A percentile compares a stretch with the other conserved stretches of the same genome.
These are phyloP conservation scores for Eumerus sabulonum DNA, from an alignment of 2,888 invertebrate genomes.

Conservation along the genomic window DNA sequence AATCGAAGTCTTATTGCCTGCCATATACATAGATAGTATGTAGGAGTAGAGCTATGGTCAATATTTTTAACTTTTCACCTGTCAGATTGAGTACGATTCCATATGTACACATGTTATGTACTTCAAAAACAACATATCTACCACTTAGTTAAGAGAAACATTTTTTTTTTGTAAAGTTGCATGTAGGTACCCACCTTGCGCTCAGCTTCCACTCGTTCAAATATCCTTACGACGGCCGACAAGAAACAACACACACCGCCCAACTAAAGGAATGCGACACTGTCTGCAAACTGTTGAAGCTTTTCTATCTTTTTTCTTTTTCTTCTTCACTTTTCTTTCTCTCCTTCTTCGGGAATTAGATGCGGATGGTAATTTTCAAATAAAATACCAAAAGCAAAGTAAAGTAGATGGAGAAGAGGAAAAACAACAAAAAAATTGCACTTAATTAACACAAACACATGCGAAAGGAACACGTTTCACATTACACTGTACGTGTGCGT, in stretches of 20 bases:
- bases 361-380: constrained; percentile 46
- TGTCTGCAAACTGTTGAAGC: constrained; percentile 53
- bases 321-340: no score
- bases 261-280: constrained; percentile 56
- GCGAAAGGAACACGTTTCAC: constrained; percentile 64
- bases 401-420: background rate
- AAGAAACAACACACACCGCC: constrained; percentile 9
- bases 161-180: background rate
- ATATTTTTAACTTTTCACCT: constrained; percentile 11
- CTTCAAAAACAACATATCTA: no score
- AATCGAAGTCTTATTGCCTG: no score
- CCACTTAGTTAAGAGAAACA: background rate
- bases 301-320: constrained; percentile 31
- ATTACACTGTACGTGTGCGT: constrained; percentile 41
- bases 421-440: constrained; percentile 60
- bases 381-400: background rate
- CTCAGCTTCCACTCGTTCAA: constrained; percentile 8
- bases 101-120: no score
- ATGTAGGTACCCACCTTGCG: constrained; percentile 34
- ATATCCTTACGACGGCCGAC: constrained; percentile 56
- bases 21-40: no score
- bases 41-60: no score
- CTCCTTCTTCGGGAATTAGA: constrained; percentile 21
- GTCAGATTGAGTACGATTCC: constrained; percentile 8
- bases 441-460: constrained; percentile 68